A percentile compares a stretch with the other conserved stretches of the same genome.
Conservation (phyloP, 2,888 invertebrate genomes). For the Pycnomerus fuliginosus region DNA sequence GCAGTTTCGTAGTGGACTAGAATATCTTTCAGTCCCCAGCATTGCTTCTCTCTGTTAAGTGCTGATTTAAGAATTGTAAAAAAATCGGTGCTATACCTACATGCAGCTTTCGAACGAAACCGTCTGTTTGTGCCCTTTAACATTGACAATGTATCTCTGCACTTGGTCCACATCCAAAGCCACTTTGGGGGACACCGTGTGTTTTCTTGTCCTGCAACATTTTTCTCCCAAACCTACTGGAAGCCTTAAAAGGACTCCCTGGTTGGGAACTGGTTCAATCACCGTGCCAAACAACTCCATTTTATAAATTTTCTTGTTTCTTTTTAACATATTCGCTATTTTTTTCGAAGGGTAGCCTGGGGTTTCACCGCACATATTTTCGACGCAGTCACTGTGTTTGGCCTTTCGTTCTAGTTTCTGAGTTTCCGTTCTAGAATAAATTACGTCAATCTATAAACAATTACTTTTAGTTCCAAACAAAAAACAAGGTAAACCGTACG, state of each 20-base stretch:
- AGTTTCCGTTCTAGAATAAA: no score
- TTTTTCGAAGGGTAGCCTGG: no score
- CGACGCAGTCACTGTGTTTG: no score
- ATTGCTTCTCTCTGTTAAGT: no score
- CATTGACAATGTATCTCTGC: constrained; percentile 17
- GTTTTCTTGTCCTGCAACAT: neutral
- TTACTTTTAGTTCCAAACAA: no score
- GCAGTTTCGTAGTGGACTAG: neutral
- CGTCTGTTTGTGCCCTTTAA: constrained; percentile 11
- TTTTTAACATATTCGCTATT: neutral
- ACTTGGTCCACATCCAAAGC: constrained; percentile 11
- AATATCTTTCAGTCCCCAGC: no score
- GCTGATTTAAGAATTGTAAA: no score
- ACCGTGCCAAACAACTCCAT: neutral
- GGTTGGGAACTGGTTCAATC: neutral
- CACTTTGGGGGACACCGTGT: neutral
- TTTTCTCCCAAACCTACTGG: neutral
- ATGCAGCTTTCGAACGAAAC: constrained; percentile 1
- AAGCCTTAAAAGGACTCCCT: neutral
- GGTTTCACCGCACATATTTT: no score
- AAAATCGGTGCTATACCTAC: no score
- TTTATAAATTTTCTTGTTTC: neutral
- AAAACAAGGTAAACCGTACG: no score
- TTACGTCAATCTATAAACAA: no score
- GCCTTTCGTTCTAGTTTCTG: no score